Evolutionary conservation across 2,797 vertebrate genomes (phyloP), one percentile per base, ranked within the genome.

Genomic region (Falco rusticolus): DNA sequence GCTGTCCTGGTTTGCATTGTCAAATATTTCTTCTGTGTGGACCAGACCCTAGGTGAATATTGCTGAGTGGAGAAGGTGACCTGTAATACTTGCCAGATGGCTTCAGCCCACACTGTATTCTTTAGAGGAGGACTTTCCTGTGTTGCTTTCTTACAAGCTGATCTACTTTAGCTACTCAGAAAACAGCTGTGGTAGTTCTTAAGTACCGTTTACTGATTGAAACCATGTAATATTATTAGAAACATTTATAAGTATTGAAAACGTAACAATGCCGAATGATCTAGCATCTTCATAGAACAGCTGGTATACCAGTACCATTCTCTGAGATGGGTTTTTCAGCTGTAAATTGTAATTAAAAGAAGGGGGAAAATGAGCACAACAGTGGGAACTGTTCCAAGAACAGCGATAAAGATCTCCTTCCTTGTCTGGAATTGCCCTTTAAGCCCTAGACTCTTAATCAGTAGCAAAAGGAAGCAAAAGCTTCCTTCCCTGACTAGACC

Each of bases 391-490:
- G 76, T 93, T 96, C 93, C 97, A 95, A 96, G 41, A 70, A 81
- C 34, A 41, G 4, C 1, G 97, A 98, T 98, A 98, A 96, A 92
- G 96, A 98, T 98, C 97, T 92, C 84, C 84, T 97, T 95, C 96
- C 84, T 83, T 20, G 93, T 96, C 95, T 97, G 95, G 94, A 97
- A 87, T 94, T 95, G 94, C 82, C 89, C 88, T 96, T 97, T 90
- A 97, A 97, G 96, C 85, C 15, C 53, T 77, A 96, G 96, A 96
- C 97, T 94, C 95, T 97, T 97, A 97, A 97, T 98, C 98, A 98
- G 95, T 91, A 96, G 86, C 92, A 94, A 97, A 94, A 97, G 97
- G 98, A 98, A 98, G 93, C 93, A 96, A 87, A 96, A 87, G 69
- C 85, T 98, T 98, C 98, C 98, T 98, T 98, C 97, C 96, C 91